A percentile compares a stretch with the other conserved stretches of the same genome.
Evolutionary conservation across 2,888 invertebrate genomes (phyloP).

Genomic region (Temnothorax unifasciatus): DNA sequence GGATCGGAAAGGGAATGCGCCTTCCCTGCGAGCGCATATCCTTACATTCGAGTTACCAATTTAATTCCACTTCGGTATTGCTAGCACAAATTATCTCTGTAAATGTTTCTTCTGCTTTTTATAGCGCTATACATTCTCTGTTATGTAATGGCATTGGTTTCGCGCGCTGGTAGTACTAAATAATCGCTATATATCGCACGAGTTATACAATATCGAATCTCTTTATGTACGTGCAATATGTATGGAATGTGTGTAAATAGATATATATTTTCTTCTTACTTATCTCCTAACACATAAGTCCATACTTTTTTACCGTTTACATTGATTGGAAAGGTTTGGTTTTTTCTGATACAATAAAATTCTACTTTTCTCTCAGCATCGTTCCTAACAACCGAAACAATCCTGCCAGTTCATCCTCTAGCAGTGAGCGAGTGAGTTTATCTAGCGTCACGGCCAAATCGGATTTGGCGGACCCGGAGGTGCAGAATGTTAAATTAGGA

Average conservation of each 20-base stretch:
- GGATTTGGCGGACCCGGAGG: conserved; percentile 66
- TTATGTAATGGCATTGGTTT: not conserved
- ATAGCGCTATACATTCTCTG: not conserved
- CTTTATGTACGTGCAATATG: not conserved
- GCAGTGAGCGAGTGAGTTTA: conserved; percentile 61
- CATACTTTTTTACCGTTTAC: not conserved
- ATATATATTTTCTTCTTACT: not conserved
- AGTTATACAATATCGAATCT: not conserved
- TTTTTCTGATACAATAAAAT: conserved; percentile 28
- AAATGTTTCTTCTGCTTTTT: not conserved
- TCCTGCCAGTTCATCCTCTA: conserved; percentile 37
- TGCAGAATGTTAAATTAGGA: conserved; percentile 74
- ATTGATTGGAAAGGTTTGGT: not conserved
- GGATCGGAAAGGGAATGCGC: conserved; percentile 33
- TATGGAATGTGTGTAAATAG: not conserved
- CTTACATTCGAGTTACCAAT: conserved; percentile 31
- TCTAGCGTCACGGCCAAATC: conserved; percentile 69
- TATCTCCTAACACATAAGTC: not conserved
- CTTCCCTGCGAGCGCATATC: conserved; percentile 6
- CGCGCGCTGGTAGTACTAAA: not conserved
- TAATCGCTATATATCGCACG: not conserved
- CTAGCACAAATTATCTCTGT: conserved; percentile 30
- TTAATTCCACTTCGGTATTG: conserved; percentile 17
- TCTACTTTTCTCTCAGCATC: conserved; percentile 20
- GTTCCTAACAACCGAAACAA: conserved; percentile 49